These are phyloP conservation scores for Peromyscus maniculatus DNA, from an alignment of 2,113 vertebrate species.

Conservation along the genomic window DNA sequence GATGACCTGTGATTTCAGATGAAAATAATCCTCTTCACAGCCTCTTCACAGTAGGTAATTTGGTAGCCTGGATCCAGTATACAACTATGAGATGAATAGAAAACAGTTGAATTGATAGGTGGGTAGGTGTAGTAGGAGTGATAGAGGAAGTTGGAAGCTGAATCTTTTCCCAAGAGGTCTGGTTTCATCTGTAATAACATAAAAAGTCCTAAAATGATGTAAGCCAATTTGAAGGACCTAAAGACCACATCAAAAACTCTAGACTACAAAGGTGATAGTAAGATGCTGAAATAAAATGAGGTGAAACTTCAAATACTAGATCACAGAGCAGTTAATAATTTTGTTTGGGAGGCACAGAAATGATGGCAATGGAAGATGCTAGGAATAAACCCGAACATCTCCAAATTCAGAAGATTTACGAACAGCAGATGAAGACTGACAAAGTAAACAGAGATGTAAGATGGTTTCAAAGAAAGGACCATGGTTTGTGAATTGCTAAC, in stretches of 20 bases:
- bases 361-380: neutral
- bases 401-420: neutral
- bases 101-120: neutral
- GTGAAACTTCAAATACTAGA: neutral
- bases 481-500: neutral
- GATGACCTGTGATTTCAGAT: neutral
- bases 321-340: neutral
- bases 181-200: neutral
- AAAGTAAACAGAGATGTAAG: neutral
- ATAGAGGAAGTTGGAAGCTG: neutral
- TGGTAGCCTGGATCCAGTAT: neutral
- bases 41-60: neutral
- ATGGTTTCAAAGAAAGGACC: neutral
- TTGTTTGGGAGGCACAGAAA: neutral
- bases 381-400: neutral
- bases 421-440: neutral
- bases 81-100: neutral
- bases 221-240: neutral
- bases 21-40: neutral
- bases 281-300: neutral
- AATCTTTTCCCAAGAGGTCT: neutral
- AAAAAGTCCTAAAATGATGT: neutral
- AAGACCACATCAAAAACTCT: neutral
- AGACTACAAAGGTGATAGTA: neutral
- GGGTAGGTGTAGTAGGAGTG: neutral